Percentiles rank a stretch among this genome's conserved stretches.
Evolutionary conservation across 1,140 invertebrate genomes (phyloP).

Genomic region (Thaumatotibia leucotreta): DNA sequence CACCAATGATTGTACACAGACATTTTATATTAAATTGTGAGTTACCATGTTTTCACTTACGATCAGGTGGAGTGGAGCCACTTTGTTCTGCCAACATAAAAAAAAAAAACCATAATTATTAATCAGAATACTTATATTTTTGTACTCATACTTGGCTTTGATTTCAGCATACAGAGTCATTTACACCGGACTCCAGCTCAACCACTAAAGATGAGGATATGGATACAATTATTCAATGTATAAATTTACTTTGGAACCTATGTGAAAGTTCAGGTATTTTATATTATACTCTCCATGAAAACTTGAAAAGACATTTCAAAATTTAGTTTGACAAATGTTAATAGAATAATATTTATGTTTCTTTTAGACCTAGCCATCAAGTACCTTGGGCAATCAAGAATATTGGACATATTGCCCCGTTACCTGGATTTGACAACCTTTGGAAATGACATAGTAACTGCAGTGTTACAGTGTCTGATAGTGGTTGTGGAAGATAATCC

Average conservation of each 20-base stretch:
- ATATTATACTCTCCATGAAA: background rate
- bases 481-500: conserved; percentile 83
- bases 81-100: too few species aligned
- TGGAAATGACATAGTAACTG: conserved; percentile 78
- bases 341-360: conserved; percentile 7
- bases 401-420: conserved; percentile 79
- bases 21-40: too few species aligned
- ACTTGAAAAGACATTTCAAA: too few species aligned
- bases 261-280: conserved; percentile 79
- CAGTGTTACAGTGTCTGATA: conserved; percentile 81
- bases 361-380: conserved; percentile 80
- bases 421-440: conserved; percentile 80
- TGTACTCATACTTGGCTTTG: background rate
- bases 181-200: conserved; percentile 54
- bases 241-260: conserved; percentile 82
- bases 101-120: too few species aligned
- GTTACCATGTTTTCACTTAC: too few species aligned
- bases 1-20: too few species aligned
- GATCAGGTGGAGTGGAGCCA: too few species aligned
- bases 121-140: too few species aligned
- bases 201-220: conserved; percentile 77
- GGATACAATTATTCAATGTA: conserved; percentile 82
- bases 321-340: too few species aligned
- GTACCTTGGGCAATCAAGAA: conserved; percentile 80
- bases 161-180: conserved; percentile 63